Conservation (phyloP, 1,140 invertebrate species). For the Cotesia vestalis region DNA sequence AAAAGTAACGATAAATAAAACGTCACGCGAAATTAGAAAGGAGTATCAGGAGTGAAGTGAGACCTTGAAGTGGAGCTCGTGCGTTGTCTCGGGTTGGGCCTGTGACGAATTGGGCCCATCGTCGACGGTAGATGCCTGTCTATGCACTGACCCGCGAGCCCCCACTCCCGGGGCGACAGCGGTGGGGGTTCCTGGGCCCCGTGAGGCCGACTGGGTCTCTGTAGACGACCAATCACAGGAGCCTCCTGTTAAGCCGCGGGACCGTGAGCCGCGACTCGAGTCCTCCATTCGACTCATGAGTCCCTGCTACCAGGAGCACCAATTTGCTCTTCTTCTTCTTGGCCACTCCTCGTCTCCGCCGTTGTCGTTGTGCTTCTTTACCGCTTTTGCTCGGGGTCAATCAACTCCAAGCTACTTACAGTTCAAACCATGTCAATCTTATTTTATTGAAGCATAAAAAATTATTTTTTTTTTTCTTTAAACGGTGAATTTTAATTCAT, state of each 20-base stretch:
- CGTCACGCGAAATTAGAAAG: slow-evolving; percentile 20
- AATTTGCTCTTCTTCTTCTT: slow-evolving; percentile 68
- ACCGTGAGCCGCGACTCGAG: slow-evolving; percentile 45
- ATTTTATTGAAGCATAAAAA: not conserved
- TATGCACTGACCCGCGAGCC: slow-evolving; percentile 12
- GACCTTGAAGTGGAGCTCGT: slow-evolving; percentile 62
- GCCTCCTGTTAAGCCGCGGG: slow-evolving; percentile 41
- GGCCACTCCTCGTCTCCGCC: slow-evolving; percentile 59
- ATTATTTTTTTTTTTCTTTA: not conserved
- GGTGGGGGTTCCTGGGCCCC: slow-evolving; percentile 38
- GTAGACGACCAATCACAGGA: slow-evolving; percentile 49
- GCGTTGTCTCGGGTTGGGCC: slow-evolving; percentile 57
- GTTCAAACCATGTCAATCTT: not conserved
- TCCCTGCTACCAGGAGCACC: slow-evolving; percentile 62
- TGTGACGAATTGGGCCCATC: slow-evolving; percentile 49
- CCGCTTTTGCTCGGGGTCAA: slow-evolving; percentile 25
- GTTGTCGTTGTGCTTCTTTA: slow-evolving; percentile 38
- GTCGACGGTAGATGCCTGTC: slow-evolving; percentile 48
- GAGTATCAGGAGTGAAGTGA: slow-evolving; percentile 5
- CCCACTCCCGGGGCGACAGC: not conserved
- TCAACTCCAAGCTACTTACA: slow-evolving; percentile 16
- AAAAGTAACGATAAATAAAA: slow-evolving; percentile 11
- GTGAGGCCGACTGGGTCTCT: slow-evolving; percentile 41
- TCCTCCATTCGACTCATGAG: slow-evolving; percentile 56
- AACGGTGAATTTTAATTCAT: no score